Evolutionary conservation across 2,113 vertebrate species (phyloP), one percentile per base, ranked within the genome.

Genomic region (Brachionichthys hirsutus): DNA sequence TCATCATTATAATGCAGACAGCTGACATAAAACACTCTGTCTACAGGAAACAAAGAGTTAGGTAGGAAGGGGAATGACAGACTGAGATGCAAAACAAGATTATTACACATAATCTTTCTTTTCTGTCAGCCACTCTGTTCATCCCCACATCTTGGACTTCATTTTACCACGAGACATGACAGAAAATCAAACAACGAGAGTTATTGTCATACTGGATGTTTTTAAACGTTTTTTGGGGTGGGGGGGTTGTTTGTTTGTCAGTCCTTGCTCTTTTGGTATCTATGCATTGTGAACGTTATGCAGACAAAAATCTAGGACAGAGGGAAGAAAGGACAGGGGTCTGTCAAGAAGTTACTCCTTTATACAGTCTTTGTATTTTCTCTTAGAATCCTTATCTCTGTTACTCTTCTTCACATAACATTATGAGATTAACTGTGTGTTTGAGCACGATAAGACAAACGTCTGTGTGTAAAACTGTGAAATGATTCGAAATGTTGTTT

Each of bases 1-100:
- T 86, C 68, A 83, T 88, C 85, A 89, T 87, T 87, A 80, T 70
- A 77, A 70, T 51, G 67, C 24, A 43, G 77, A 88, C 64, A 68
- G 67, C 74, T 58, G 71, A 54, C 56, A 77, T 91, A 86, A 88
- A 86, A 67, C 75, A 86, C 66, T 66, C 47, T 48, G 65, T 82
- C 77, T 49, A 70, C 56, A 22, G 61, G 77, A 67, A 74, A 82
- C 72, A 20, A 30, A 48, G 18, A 52, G 56, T 19, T 12, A 61
- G 40, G 15, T 22, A 4, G n/a, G 15, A 18, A 17, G 30, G 14
- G 57, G 54, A 72, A 11, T 38, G 11, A 61, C 17, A 19, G 44
- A 58, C 36, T 20, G 24, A 9, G 41, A 30, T 18, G 36, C 18
- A 52, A 38, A 52, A 48, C 15, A 18, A 10, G 15, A 42, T 43